Evolutionary conservation across 1,140 invertebrate genomes (phyloP), one percentile per base, ranked within the genome.

Genomic region (Panulirus ornatus): DNA sequence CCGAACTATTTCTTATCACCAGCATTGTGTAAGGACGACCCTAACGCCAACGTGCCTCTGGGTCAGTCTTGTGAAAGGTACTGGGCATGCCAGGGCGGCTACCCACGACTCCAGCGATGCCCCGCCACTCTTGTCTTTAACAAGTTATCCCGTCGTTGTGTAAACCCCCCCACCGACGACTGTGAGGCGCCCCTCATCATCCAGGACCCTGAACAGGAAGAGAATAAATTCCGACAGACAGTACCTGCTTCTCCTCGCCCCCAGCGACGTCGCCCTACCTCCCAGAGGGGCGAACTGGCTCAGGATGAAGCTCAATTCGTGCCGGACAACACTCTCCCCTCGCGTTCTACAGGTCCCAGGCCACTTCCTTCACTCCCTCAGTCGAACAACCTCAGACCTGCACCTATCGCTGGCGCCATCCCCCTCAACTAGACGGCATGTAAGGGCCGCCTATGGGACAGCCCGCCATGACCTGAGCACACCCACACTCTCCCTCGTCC

Each of bases 1-100:
- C n/a, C n/a, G n/a, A n/a, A n/a, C n/a, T n/a, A n/a, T n/a, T n/a
- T n/a, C n/a, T 78, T 90, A 47, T 34, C 90, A 94, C 78, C 94
- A 98, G 97, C 97, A 91, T 95, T 98, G 19, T 98, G 97, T 94
- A 98, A 98, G 93, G 97, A 98, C 84, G 97, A 97, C 92, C 95
- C 97, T 40, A 97, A 97, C 93, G 97, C 96, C 86, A 95, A 95
- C 92, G 95, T 96, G 9, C 95, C 95, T 11, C 94, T 97, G 38
- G 97, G 97, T 92, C 98, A 98, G 94, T 98, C 97, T 3, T 98
- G 97, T 95, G 98, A 98, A 94, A 95, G 97, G 38, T 98, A 98
- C 94, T 98, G 97, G 97, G 96, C 98, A 92, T 98, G 97, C 93
- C 97, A 98, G 93, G 97, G 97, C 44, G 97, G 97, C 2, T 98